phyloP scores from a whole-genome alignment of 2,888 invertebrate species.

The Baccha elongata region DNA sequence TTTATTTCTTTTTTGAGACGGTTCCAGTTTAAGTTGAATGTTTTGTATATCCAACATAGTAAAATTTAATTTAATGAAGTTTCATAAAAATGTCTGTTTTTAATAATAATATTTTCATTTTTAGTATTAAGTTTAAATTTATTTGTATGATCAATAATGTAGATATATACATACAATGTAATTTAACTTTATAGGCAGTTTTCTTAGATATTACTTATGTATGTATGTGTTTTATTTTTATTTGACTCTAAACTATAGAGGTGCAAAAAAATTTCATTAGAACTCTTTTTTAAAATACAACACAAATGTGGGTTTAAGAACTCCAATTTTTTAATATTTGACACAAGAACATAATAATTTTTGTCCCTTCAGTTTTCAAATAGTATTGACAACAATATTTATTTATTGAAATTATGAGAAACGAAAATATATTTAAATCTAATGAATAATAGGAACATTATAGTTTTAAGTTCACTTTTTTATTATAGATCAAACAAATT shows the following conservation, averaged over 20 bases:
- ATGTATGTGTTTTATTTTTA: background rate
- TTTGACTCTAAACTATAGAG: constrained; percentile 8
- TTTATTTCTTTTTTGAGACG: constrained; percentile 47
- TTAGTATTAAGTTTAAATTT: constrained; percentile 1
- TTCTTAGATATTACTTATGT: constrained; percentile 43
- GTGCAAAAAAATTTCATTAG: constrained; percentile 27
- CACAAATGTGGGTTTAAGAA: background rate
- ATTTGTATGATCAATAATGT: constrained; percentile 42
- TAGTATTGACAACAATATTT: too few relatives aligned
- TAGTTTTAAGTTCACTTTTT: constrained; percentile 44
- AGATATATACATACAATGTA: too few relatives aligned
- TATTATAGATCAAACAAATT: too few relatives aligned
- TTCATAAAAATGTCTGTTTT: too few relatives aligned
- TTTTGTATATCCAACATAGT: background rate
- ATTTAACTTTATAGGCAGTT: constrained; percentile 51
- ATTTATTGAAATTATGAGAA: background rate
- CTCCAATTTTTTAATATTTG: background rate
- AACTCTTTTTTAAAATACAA: background rate
- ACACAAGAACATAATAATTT: too few relatives aligned
- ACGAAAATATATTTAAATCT: constrained; percentile 36
- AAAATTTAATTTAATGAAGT: background rate
- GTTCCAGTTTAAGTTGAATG: constrained; percentile 35
- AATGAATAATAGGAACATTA: constrained; percentile 69
- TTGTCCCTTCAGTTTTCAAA: too few relatives aligned
- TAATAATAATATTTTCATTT: too few relatives aligned